Evolutionary conservation across 2,797 vertebrate genomes (phyloP).

Genomic region (Chaenodraco wilsoni): DNA sequence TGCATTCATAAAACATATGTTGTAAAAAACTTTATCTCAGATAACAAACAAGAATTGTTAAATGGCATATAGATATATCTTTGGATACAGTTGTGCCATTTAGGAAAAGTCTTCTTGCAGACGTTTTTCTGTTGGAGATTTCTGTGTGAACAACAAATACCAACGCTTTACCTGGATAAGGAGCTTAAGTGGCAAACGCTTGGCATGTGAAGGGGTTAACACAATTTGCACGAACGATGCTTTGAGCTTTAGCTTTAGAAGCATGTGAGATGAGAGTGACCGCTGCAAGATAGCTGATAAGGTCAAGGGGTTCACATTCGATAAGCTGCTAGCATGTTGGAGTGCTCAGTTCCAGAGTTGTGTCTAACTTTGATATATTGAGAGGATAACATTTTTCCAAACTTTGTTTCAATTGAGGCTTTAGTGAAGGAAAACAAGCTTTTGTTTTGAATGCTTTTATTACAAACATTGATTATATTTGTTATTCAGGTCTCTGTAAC

Average conservation of each 20-base stretch:
- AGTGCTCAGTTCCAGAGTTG: constrained; percentile 1
- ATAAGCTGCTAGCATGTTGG: constrained; percentile 18
- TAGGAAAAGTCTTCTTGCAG: neutral
- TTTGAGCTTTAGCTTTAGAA: constrained; percentile 58
- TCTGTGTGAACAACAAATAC: constrained; percentile 30
- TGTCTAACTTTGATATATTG: constrained; percentile 4
- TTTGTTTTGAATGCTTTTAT: neutral
- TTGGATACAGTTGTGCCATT: neutral
- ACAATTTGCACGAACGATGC: constrained; percentile 54
- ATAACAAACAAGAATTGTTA: neutral
- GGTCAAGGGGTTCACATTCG: constrained; percentile 59
- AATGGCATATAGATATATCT: neutral
- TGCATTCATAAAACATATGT: neutral
- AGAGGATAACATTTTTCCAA: constrained; percentile 13
- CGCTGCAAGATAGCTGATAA: constrained; percentile 54
- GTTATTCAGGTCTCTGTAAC: neutral
- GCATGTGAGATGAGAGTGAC: constrained; percentile 63
- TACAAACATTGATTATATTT: neutral
- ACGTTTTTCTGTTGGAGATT: constrained; percentile 4
- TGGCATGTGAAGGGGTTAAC: constrained; percentile 43
- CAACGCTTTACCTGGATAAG: constrained; percentile 29
- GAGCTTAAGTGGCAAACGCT: constrained; percentile 46
- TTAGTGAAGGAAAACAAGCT: neutral
- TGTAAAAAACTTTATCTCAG: neutral
- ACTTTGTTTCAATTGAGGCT: neutral